Evolutionary conservation across 2,797 vertebrate genomes (phyloP), one percentile per base, ranked within the genome.

Genomic region (Steatocranus sp.): DNA sequence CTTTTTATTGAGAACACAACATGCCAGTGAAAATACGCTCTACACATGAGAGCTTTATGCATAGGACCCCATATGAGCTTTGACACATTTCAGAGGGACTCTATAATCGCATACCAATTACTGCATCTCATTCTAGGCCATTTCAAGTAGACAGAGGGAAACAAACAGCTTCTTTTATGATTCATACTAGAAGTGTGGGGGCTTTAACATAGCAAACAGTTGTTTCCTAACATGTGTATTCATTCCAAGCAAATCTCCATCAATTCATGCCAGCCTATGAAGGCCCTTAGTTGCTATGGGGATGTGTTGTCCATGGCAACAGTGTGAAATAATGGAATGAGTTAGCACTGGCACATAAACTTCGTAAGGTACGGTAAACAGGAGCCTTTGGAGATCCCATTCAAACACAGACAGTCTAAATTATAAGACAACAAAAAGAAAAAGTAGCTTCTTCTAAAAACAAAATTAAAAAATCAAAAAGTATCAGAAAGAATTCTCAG

Each of bases 291-390:
- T 95, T 95, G 94, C 93, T 92, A 95, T 94, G 93, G 94, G 81
- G 91, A 95, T 92, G 56, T n/a, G 61, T 92, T 96, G 86, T 88
- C 95, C 92, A 94, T 94, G 91, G 93, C 92, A 95, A 95, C 94
- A 83, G 82, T 77, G 87, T 82, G 75, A 91, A 87, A 90, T 90
- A 79, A 78, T 53, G 75, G 81, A 54, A 83, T 11, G 63, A 73
- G 80, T 82, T 82, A 73, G 68, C 14, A 17, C 36, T 58, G 53
- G 83, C 74, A 87, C 74, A 83, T 77, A 66, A 91, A 88, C 82
- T 90, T 87, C 90, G 89, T 73, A 66, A 76, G 70, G 54, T 75
- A 53, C 30, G 46, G 14, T 46, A 78, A 79, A 82, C 23, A 32
- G 12, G 86, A 75, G 36, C 30, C 14, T 75, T 20, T 8, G 5